These are phyloP conservation scores for Drosophila elegans DNA, from an alignment of 1,140 invertebrate species.

Conservation along the genomic window DNA sequence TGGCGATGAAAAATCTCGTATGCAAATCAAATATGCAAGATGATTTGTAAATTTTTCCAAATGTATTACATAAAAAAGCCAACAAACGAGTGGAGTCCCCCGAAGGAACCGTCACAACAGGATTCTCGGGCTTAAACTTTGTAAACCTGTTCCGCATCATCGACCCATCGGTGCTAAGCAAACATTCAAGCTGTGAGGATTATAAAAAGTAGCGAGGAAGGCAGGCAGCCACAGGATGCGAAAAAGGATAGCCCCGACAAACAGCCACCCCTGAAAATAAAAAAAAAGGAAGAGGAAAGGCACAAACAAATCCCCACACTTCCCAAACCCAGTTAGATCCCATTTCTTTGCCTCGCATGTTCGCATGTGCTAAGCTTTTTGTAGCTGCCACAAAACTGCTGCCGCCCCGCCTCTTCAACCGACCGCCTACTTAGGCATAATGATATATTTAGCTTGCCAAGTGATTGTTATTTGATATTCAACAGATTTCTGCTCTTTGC, in stretches of 20 bases:
- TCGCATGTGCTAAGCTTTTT: constrained; percentile 56
- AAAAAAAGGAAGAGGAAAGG: constrained; percentile 19
- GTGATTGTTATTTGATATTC: constrained; percentile 84
- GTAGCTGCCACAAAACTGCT: constrained; percentile 30
- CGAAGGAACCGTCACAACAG: constrained; percentile 36
- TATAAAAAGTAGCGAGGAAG: constrained; percentile 49
- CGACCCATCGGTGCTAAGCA: constrained; percentile 66
- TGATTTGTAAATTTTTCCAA: constrained; percentile 82
- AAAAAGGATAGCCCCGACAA: constrained; percentile 69
- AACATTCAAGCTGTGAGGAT: constrained; percentile 76
- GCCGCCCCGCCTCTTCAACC: constrained; percentile 12
- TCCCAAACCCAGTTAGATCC: neutral
- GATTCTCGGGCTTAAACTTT: constrained; percentile 48
- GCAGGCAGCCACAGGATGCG: constrained; percentile 3
- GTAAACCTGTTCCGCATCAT: constrained; percentile 53
- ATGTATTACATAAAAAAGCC: constrained; percentile 61
- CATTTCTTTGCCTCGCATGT: constrained; percentile 24
- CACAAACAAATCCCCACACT: constrained; percentile 30
- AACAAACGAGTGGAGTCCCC: neutral
- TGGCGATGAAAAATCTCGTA: constrained; percentile 59
- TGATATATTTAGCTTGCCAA: constrained; percentile 83
- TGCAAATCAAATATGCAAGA: constrained; percentile 81
- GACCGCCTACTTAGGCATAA: constrained; percentile 80
- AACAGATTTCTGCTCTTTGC: constrained; percentile 69
- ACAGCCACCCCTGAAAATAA: constrained; percentile 41